Evolutionary conservation across 2,113 vertebrate genomes (phyloP).

Genomic region (Tretioscincus oriximinensis): DNA sequence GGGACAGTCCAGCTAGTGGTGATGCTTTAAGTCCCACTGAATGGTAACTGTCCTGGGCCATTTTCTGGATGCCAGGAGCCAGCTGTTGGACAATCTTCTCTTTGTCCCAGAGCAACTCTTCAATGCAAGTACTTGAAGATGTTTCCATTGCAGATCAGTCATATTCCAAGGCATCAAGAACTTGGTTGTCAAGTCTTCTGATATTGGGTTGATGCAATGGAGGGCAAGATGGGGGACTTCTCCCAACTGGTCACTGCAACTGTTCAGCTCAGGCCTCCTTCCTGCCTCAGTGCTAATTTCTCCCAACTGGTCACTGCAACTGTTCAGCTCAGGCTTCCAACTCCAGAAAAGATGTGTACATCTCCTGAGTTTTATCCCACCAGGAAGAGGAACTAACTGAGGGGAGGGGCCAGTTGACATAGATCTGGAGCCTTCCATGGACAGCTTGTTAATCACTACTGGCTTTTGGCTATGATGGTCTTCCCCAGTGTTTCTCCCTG

Average conservation of each 20-base stretch:
- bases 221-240: not conserved
- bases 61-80: not conserved
- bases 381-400: not conserved
- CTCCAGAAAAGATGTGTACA: not conserved
- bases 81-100: not conserved
- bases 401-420: not conserved
- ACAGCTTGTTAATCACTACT: not conserved
- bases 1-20: not conserved
- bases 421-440: not conserved
- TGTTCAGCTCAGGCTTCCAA: too few species aligned
- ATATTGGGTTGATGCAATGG: not conserved
- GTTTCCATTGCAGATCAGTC: not conserved
- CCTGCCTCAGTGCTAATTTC: too few species aligned
- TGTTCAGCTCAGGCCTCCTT: too few species aligned
- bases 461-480: not conserved
- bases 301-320: too few species aligned
- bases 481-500: not conserved
- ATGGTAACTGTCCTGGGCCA: not conserved
- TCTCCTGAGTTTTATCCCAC: not conserved
- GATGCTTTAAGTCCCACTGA: not conserved
- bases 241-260: too few species aligned
- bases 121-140: not conserved
- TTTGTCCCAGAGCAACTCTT: not conserved
- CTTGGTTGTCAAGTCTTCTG: not conserved
- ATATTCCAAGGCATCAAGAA: too few species aligned